Evolutionary conservation across 1,140 invertebrate genomes (phyloP).

Genomic region (Nasonia vitripennis): DNA sequence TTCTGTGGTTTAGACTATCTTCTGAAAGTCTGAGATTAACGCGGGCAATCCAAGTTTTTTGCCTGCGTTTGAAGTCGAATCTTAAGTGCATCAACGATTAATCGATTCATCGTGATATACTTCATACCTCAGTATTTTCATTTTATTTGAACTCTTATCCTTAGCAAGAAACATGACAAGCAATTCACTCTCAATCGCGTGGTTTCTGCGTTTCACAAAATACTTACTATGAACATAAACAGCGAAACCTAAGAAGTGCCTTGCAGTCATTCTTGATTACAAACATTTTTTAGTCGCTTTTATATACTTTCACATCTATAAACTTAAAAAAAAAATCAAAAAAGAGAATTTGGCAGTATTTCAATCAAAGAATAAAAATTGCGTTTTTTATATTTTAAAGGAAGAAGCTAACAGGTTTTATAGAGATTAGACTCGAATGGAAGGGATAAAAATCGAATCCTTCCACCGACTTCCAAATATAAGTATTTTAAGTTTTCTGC

Average conservation of each 20-base stretch:
- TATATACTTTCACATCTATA: neutral
- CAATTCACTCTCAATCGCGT: constrained; percentile 27
- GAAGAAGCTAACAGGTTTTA: neutral
- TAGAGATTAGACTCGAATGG: constrained; percentile 32
- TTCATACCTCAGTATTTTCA: constrained; percentile 50
- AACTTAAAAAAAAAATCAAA: neutral
- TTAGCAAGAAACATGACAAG: constrained; percentile 54
- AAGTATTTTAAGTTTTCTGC: constrained; percentile 56
- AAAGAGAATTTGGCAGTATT: constrained; percentile 25
- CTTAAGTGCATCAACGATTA: constrained; percentile 45
- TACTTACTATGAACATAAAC: constrained; percentile 30
- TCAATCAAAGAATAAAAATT: constrained; percentile 1
- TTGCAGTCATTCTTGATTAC: constrained; percentile 57
- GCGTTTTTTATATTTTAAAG: constrained; percentile 34
- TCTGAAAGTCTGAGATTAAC: constrained; percentile 36
- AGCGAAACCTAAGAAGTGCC: constrained; percentile 61
- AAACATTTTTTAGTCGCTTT: constrained; percentile 27
- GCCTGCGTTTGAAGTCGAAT: neutral
- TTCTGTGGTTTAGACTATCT: constrained; percentile 33
- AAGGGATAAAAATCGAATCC: constrained; percentile 33
- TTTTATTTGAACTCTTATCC: constrained; percentile 26
- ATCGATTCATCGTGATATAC: constrained; percentile 42
- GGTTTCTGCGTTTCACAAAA: constrained; percentile 27
- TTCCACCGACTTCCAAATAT: constrained; percentile 55
- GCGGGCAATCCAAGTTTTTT: neutral